Percentiles rank a stretch among this genome's conserved stretches.
Evolutionary conservation across 2,797 vertebrate species (phyloP).

Genomic region (Columba guinea): DNA sequence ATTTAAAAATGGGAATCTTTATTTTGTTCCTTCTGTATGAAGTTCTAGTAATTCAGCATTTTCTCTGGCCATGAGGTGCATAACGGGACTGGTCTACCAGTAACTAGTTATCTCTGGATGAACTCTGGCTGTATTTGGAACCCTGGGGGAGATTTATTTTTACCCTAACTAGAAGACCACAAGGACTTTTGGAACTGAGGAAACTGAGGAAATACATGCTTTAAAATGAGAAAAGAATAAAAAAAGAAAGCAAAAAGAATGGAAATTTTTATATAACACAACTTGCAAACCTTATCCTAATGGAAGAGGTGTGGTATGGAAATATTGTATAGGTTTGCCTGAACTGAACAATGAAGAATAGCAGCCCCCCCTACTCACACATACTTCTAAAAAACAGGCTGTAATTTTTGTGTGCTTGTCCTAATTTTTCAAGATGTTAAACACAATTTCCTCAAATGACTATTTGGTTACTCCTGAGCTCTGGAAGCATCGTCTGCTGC

Average conservation of each 20-base stretch:
- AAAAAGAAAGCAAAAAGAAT: neutral
- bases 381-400: neutral
- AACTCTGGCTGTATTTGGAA: neutral
- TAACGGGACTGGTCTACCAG: neutral
- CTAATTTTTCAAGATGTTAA: neutral
- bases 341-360: neutral
- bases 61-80: neutral
- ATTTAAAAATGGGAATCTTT: neutral
- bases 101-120: neutral
- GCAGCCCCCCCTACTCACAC: neutral
- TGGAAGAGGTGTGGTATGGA: neutral
- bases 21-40: neutral
- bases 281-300: neutral
- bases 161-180: neutral
- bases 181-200: neutral
- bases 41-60: neutral
- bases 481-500: neutral
- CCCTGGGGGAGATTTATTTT: neutral
- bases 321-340: neutral
- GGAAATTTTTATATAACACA: rapidly evolving
- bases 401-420: neutral
- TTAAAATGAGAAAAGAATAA: neutral
- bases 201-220: neutral
- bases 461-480: neutral
- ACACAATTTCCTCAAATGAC: neutral